phyloP scores from a whole-genome alignment of 2,113 vertebrate genomes.

The Caretta caretta region DNA sequence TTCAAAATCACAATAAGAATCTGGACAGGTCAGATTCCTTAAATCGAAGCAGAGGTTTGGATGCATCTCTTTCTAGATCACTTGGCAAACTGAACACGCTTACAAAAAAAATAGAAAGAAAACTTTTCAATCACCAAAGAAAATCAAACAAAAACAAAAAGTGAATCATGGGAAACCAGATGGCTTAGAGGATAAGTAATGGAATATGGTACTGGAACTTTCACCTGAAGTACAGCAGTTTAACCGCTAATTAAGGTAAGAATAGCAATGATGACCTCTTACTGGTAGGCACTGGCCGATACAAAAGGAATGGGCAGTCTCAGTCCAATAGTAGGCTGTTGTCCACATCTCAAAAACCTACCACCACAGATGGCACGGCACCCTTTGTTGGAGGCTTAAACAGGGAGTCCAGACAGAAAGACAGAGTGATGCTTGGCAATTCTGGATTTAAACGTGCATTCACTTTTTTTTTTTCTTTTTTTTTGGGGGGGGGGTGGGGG shows the following conservation, averaged over 20 bases:
- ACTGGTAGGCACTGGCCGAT: background rate
- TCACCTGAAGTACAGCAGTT: background rate
- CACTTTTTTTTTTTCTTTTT: background rate
- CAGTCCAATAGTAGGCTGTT: background rate
- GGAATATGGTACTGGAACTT: background rate
- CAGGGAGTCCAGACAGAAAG: background rate
- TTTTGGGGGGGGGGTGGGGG: background rate
- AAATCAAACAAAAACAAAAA: background rate
- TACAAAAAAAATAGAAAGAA: background rate
- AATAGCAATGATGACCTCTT: background rate
- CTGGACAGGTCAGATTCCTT: background rate
- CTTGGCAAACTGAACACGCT: background rate
- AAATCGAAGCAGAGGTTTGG: background rate
- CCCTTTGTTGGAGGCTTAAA: background rate
- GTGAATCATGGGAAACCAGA: background rate
- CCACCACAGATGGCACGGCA: background rate
- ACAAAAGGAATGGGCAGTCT: background rate
- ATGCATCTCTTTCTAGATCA: background rate
- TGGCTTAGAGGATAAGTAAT: background rate
- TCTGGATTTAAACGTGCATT: background rate
- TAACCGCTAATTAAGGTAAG: background rate
- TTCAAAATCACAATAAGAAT: background rate
- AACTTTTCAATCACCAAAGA: background rate
- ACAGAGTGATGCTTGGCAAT: background rate
- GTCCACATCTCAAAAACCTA: background rate